Base-by-base conservation (phyloP, 2,113 vertebrate species). In the Sciurus niger region DNA sequence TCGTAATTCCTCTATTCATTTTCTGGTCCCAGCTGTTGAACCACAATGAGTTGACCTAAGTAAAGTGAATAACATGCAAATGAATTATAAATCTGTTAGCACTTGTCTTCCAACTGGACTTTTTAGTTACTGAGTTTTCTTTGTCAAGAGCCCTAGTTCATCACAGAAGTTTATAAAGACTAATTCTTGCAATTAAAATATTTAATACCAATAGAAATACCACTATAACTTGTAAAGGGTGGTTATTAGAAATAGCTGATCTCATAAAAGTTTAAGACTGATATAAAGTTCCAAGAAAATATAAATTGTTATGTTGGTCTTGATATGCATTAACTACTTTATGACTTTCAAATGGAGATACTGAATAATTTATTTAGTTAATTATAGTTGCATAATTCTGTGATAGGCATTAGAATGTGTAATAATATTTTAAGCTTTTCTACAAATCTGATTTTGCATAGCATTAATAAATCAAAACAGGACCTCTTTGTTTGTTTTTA, bases 291-390 rank as follows among this genome's bases (percentile, higher is more conserved):
- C 6, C 18, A 85, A 86, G 16, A 32, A 89, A n/a, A 67, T 86
- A 51, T 85, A 20, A 82, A 60, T 16, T 77, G 51, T 8, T 25
- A 16, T 58, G 6, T 48, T 84, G 14, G 43, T 18, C 37, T 84
- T 97, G 34, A 79, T 72, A 40, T 16, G 28, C 4, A 63, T 25
- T 60, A 32, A 0, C 5, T 2, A 51, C 28, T 48, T 32, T 46
- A 85, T 72, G 22, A 8, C 37, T 53, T 94, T 90, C 37, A 60
- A 16, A 88, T 20, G 4, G 55, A 79, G 25, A 13, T 48, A n/a
- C 51, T 90, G 48, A 70, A 37, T 95, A 90, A 92, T 87, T 94
- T 84, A 89, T 80, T 84, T 80, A 80, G 11, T 63, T 3, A 94
- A 30, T 30, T 25, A 63, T 46, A 12, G 78, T 89, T 65, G 8